A percentile compares a stretch with the other conserved stretches of the same genome.
phyloP scores from a whole-genome alignment of 2,888 invertebrate genomes.

The Lysandra bellargus region DNA sequence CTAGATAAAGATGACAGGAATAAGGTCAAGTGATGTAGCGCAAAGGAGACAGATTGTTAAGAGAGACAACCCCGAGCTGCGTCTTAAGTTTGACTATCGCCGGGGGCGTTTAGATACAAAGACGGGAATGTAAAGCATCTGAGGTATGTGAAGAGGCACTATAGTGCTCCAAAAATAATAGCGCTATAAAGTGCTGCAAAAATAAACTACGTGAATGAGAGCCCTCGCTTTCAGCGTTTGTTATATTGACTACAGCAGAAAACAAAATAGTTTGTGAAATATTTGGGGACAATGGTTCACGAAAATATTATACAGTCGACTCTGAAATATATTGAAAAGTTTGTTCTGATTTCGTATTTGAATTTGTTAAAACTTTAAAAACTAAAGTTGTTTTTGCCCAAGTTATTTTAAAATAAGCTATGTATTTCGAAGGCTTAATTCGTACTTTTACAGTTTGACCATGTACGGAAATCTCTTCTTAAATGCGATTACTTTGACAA shows the following conservation, averaged over 20 bases:
- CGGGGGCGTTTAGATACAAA: conserved; percentile 27
- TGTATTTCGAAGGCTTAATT: no score
- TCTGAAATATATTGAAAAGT: background rate
- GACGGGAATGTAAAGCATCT: conserved; percentile 23
- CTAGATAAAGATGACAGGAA: conserved; percentile 33
- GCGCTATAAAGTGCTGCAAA: background rate
- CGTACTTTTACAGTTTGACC: no score
- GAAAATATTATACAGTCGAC: background rate
- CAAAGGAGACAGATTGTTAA: conserved; percentile 39
- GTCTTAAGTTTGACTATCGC: conserved; percentile 28
- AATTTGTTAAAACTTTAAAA: background rate
- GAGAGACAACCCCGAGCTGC: conserved; percentile 21
- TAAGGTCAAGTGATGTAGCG: conserved; percentile 40
- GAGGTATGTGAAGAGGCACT: conserved; percentile 19
- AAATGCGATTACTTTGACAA: no score
- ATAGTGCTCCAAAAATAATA: conserved; percentile 7
- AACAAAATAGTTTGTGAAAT: background rate
- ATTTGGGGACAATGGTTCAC: background rate
- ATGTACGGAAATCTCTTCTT: no score
- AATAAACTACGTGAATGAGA: conserved; percentile 5
- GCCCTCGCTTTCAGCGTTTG: background rate
- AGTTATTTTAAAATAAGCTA: no score
- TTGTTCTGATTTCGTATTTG: background rate
- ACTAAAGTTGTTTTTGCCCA: no score
- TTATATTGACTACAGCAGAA: background rate